Percentiles rank a stretch among this genome's conserved stretches.
Evolutionary conservation across 2,797 vertebrate species (phyloP).

Genomic region (Pseudocheirus occidentalis): DNA sequence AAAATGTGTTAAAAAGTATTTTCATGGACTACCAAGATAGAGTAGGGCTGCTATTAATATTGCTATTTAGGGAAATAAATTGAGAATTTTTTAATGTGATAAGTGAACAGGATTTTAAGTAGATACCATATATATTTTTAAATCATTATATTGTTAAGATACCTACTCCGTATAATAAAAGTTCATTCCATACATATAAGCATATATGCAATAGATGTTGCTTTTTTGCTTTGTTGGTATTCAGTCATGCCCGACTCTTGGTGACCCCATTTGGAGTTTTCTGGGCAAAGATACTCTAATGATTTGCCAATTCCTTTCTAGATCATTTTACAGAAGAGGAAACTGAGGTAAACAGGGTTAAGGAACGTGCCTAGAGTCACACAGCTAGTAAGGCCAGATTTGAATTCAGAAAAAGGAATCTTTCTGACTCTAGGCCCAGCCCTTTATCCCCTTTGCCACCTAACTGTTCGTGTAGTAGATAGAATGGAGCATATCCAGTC

Average conservation of each 20-base stretch:
- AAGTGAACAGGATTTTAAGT: not conserved
- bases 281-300: not conserved
- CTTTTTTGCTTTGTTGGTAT: not conserved
- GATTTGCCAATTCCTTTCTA: not conserved
- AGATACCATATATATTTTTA: no score
- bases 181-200: not conserved
- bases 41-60: not conserved
- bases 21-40: not conserved
- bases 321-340: not conserved
- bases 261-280: not conserved
- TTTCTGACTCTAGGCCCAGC: not conserved
- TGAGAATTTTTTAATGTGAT: not conserved
- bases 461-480: not conserved
- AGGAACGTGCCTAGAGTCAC: not conserved
- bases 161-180: not conserved
- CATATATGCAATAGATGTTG: not conserved
- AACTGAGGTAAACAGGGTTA: not conserved
- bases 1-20: not conserved
- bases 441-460: not conserved
- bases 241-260: not conserved
- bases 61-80: not conserved
- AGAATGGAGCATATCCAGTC: not conserved
- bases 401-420: not conserved
- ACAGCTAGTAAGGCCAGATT: not conserved
- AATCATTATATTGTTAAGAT: not conserved